A percentile compares a stretch with the other conserved stretches of the same genome.
Conservation (phyloP, 2,113 vertebrate species). For the Serinus canaria region DNA sequence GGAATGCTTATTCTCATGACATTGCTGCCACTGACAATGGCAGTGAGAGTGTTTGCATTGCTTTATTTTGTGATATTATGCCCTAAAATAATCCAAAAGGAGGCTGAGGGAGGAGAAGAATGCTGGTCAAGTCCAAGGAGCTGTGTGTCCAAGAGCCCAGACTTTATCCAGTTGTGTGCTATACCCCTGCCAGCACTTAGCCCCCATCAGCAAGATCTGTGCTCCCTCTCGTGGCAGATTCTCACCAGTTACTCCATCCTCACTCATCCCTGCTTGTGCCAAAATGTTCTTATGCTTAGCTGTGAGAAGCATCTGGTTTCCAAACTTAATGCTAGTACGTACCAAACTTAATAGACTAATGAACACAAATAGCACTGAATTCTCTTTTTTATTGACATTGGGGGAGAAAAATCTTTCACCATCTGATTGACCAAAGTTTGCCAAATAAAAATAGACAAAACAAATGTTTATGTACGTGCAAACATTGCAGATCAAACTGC, state of each 20-base stretch:
- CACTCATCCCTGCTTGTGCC: not conserved
- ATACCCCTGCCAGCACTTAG: no score
- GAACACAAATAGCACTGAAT: conserved; percentile 72
- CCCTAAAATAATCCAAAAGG: not conserved
- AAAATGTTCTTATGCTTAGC: not conserved
- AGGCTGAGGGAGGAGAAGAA: not conserved
- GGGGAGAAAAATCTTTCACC: conserved; percentile 88
- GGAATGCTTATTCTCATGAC: not conserved
- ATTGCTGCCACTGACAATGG: not conserved
- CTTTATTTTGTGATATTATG: not conserved
- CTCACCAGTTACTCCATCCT: not conserved
- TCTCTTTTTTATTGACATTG: conserved; percentile 90
- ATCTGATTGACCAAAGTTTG: conserved; percentile 86
- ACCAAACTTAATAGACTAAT: conserved; percentile 38
- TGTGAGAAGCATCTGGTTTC: not conserved
- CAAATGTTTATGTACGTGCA: conserved; percentile 91
- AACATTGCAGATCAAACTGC: conserved; percentile 79
- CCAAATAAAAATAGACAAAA: conserved; percentile 84
- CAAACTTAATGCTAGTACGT: not conserved
- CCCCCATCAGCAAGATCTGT: conserved; percentile 13
- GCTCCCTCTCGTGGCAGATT: conserved; percentile 71
- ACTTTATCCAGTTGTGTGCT: not conserved
- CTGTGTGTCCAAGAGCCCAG: accelerated
- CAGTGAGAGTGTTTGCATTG: not conserved
- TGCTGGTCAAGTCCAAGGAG: not conserved